Evolutionary conservation across 2,113 vertebrate genomes (phyloP), one percentile per base, ranked within the genome.

Genomic region (Orycteropus afer): DNA sequence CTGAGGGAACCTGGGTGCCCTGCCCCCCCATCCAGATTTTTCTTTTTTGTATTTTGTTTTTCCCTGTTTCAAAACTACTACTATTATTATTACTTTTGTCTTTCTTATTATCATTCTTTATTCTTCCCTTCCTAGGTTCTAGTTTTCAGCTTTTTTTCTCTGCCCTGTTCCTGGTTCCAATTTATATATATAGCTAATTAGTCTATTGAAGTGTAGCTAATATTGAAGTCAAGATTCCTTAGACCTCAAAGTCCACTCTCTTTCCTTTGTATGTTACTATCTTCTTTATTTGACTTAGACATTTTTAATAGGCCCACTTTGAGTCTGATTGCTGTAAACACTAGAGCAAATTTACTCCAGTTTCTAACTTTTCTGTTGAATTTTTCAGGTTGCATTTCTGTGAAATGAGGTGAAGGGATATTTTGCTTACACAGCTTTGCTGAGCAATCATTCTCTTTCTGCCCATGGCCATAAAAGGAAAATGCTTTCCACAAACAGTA

Each of bases 381-480:
- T 37, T 95, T 96, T 93, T 67, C 83, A 96, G 96, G 91, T 96
- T 95, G 78, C 94, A 89, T 95, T 95, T 94, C 89, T 97, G 95
- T 76, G 78, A 93, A 92, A 69, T 95, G 96, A 95, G 95, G 79
- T 61, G 82, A 92, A 74, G 37, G 53, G 76, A 47, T 88, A 95
- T 96, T 97, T 95, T 95, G 91, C 93, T 94, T 88, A 81, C 90
- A 95, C 69, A 92, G 91, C 91, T 93, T 89, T 76, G 89, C 79
- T 92, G 71, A 92, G 94, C 76, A 76, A 63, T 92, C 93, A 27
- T 80, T 96, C 89, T 91, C 96, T 96, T 96, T 97, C 91, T 91
- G 94, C 89, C 91, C 93, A 81, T 97, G 91, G 23, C 97, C 96
- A 91, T 97, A 97, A 86, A 97, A 96, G 96, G 97, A 95, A 91